Evolutionary conservation across 2,113 vertebrate species (phyloP), one percentile per base, ranked within the genome.

Genomic region (Origma solitaria): DNA sequence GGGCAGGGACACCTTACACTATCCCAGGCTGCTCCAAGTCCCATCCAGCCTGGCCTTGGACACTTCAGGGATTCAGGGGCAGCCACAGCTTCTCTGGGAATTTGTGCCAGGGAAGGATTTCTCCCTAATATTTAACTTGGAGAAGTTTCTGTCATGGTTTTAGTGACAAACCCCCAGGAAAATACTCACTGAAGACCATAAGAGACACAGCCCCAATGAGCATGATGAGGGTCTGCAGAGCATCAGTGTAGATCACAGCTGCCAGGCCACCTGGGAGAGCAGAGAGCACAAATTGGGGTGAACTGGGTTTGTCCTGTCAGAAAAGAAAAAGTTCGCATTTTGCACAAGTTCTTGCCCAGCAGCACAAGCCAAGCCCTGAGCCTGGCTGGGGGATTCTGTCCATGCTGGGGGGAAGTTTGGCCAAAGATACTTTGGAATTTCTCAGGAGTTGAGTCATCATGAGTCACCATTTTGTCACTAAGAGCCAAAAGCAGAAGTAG

Each of bases 201-300:
- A 99, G 98, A 38, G 90, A 98, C 51, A 99, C 58, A 0, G 99
- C 99, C 38, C 99, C 99, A 3, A 95, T 30, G 31, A 99, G 97
- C 99, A 99, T 99, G 97, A 99, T 98, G 45, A 97, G 77, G 2
- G 99, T 99, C 93, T 99, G 99, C 72, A 98, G 97, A 3, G 99
- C 98, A 5, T 99, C 99, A 0, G 99, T 99, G 97, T 99, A 99
- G 94, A 99, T 99, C 45, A 99, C 99, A 1, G 99, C 99, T 13
- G 99, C 99, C 96, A 99, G 98, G 60, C 99, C 99, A 94, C 99
- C 99, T 99, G 84, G 12, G 37, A 30, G 24, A 25, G 78, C 91
- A 78, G 50, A 93, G 58, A 40, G 58, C 38, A 45, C 58, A 9
- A 7, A 25, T 23, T 24, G 35, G 15, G 49, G 21, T 75, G 15